Conservation (phyloP, 2,888 invertebrate genomes). For the Eristalinus sepulchralis region DNA sequence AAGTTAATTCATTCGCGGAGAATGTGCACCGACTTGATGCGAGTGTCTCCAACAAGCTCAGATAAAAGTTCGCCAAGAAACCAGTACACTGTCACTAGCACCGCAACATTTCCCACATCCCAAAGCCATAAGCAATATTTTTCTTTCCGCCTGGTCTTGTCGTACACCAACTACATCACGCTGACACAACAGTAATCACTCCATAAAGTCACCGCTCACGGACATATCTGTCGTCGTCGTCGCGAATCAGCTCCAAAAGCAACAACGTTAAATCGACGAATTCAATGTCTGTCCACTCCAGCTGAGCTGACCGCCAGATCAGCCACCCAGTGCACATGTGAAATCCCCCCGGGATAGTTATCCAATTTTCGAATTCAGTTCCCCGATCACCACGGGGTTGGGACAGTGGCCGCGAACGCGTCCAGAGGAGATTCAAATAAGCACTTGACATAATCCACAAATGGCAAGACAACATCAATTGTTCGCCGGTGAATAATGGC, state of each 20-base stretch:
- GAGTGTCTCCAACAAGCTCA: not conserved
- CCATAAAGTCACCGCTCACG: slow-evolving; percentile 66
- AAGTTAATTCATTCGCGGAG: not conserved
- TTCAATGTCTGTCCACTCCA: slow-evolving; percentile 16
- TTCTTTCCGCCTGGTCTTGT: slow-evolving; percentile 25
- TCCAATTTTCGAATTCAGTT: slow-evolving; percentile 61
- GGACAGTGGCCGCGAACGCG: not conserved
- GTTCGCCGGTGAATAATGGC: slow-evolving; percentile 59
- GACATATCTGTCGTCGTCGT: slow-evolving; percentile 50
- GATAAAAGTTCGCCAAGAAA: not conserved
- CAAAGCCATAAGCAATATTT: slow-evolving; percentile 56
- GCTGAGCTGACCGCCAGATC: not conserved
- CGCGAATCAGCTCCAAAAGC: slow-evolving; percentile 8
- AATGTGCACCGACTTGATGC: slow-evolving; percentile 8
- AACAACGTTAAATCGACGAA: slow-evolving; percentile 39
- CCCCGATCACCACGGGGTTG: not conserved
- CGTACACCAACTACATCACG: slow-evolving; percentile 67
- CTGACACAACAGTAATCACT: slow-evolving; percentile 69
- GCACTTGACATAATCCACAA: slow-evolving; percentile 65
- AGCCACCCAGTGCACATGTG: slow-evolving; percentile 28
- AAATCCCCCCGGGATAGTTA: slow-evolving; percentile 59
- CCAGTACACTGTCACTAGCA: not conserved
- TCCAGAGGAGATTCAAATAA: slow-evolving; percentile 36
- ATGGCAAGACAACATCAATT: slow-evolving; percentile 67
- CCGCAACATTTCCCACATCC: slow-evolving; percentile 45